Evolutionary conservation across 2,797 vertebrate species (phyloP).

Genomic region (Harpia harpyja): DNA sequence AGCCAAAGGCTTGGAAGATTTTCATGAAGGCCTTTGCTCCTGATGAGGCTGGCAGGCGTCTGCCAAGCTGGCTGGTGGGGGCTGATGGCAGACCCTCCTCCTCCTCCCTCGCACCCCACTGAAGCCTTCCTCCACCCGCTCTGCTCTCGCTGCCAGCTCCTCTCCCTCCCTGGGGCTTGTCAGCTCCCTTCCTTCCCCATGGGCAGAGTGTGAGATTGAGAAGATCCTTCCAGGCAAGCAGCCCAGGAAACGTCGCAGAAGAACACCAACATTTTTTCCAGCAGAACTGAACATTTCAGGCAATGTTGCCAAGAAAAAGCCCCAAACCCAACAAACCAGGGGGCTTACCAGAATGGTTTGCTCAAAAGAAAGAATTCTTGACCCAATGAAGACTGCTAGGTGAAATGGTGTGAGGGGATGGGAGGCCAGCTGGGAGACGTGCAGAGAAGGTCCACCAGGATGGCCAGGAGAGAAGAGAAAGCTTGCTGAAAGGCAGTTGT

Average conservation of each 20-base stretch:
- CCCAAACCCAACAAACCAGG: neutral
- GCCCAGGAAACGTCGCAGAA: conserved; percentile 27
- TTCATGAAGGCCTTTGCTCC: neutral
- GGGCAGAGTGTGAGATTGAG: conserved; percentile 22
- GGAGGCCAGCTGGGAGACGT: neutral
- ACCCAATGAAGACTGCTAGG: neutral
- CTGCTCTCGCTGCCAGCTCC: neutral
- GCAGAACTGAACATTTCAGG: neutral
- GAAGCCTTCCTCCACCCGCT: neutral
- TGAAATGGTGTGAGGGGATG: neutral
- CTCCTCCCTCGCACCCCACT: neutral
- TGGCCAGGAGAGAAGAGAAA: neutral
- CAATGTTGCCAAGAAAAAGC: neutral
- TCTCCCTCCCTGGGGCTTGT: neutral
- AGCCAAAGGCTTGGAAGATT: neutral
- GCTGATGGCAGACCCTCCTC: neutral
- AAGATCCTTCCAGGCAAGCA: conserved; percentile 52
- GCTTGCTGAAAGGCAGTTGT: neutral
- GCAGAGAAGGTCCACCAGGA: neutral
- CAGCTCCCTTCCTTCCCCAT: neutral
- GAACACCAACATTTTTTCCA: neutral
- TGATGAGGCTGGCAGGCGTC: neutral
- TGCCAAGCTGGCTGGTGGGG: neutral
- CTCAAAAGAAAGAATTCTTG: neutral
- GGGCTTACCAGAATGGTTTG: neutral